Percentiles rank a stretch among this genome's conserved stretches.
Evolutionary conservation across 2,888 invertebrate species (phyloP).

Genomic region (Lasioglossum marginatum): DNA sequence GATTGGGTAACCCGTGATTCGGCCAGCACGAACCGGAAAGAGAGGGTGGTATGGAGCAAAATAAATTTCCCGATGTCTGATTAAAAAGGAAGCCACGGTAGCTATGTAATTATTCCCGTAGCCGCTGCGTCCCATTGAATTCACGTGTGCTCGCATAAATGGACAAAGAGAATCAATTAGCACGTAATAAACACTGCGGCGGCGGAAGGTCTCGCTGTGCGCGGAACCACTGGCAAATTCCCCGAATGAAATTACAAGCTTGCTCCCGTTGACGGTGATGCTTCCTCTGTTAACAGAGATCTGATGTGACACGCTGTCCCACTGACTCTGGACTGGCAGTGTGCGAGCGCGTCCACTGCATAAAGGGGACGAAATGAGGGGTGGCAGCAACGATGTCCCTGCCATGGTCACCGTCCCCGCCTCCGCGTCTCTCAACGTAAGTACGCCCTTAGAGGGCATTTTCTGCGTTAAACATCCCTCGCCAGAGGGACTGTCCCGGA

Average conservation of each 20-base stretch:
- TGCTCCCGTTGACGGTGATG: slow-evolving; percentile 13
- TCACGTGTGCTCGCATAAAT: not conserved
- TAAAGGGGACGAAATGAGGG: slow-evolving; percentile 73
- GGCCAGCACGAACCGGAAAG: not conserved
- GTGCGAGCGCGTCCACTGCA: slow-evolving; percentile 38
- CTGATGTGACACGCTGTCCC: slow-evolving; percentile 48
- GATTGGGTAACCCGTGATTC: not conserved
- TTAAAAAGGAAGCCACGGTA: not conserved
- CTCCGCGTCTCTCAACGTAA: slow-evolving; percentile 79
- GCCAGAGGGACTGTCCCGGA: not conserved
- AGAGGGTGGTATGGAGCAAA: not conserved
- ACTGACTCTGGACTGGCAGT: not conserved
- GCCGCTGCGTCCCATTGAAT: not conserved
- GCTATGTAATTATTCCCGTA: not conserved
- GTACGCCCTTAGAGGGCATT: slow-evolving; percentile 51
- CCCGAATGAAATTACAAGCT: slow-evolving; percentile 42
- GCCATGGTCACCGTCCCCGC: slow-evolving; percentile 78
- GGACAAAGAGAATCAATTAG: slow-evolving; percentile 7
- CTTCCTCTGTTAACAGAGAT: slow-evolving; percentile 59
- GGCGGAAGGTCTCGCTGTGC: not conserved
- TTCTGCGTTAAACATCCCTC: not conserved
- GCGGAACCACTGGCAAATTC: slow-evolving; percentile 22
- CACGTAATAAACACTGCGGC: not conserved
- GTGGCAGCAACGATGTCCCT: slow-evolving; percentile 75
- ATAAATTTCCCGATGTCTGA: slow-evolving; percentile 3